A percentile compares a stretch with the other conserved stretches of the same genome.
These are phyloP conservation scores for Toxostoma redivivum DNA, from an alignment of 2,113 vertebrate genomes.

Conservation along the genomic window DNA sequence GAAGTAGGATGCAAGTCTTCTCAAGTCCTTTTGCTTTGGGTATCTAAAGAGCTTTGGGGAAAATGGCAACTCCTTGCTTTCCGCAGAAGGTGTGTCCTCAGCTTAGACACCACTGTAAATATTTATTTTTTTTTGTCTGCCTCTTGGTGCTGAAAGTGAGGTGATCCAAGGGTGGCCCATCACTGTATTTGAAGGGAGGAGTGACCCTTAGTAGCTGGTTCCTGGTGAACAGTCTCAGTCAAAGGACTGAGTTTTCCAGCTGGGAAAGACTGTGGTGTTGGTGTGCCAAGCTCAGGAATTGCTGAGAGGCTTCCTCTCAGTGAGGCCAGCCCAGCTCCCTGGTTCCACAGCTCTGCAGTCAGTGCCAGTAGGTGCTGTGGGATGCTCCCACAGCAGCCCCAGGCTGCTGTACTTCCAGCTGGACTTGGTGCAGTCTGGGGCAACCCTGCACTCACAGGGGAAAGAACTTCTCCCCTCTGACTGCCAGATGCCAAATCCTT, in stretches of 20 bases:
- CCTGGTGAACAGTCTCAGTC: not conserved
- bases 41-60: not conserved
- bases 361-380: not conserved
- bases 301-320: not conserved
- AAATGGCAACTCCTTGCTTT: not conserved
- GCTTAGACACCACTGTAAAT: not conserved
- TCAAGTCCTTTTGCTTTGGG: not conserved
- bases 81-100: not conserved
- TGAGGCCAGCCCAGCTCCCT: not conserved
- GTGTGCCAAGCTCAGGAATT: not conserved
- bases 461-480: not conserved
- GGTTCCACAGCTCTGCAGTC: rapidly evolving
- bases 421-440: not conserved
- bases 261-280: not conserved
- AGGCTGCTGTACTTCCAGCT: not conserved
- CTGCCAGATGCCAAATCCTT: not conserved
- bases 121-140: not conserved
- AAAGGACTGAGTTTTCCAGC: not conserved
- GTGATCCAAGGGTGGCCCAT: not conserved
- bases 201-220: not conserved
- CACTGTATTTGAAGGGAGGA: not conserved
- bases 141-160: not conserved
- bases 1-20: not conserved
- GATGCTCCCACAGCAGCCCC: not conserved
- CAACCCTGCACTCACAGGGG: not conserved